Percentiles rank a stretch among this genome's conserved stretches.
Evolutionary conservation across 2,797 vertebrate species (phyloP).

Genomic region (Channallabes apus): DNA sequence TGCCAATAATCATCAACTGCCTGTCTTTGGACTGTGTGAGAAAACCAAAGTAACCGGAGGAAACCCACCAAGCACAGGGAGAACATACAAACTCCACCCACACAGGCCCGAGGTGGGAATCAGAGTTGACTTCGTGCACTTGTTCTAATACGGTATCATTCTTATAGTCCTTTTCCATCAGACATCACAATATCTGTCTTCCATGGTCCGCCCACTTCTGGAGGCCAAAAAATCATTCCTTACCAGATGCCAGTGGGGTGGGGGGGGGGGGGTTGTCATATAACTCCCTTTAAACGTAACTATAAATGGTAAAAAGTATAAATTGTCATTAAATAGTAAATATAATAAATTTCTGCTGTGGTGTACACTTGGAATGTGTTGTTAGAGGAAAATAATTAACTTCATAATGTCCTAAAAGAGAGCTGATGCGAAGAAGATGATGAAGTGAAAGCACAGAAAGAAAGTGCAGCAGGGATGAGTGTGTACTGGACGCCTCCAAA

Average conservation of each 20-base stretch:
- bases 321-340: neutral
- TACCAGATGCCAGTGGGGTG: too few species aligned
- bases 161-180: neutral
- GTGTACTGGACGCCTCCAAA: slow-evolving; percentile 30
- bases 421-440: neutral
- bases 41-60: too few species aligned
- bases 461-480: slow-evolving; percentile 9
- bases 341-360: neutral
- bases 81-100: too few species aligned
- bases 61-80: too few species aligned
- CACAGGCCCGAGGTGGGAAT: too few species aligned
- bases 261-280: too few species aligned
- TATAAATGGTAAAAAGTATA: neutral
- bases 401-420: neutral
- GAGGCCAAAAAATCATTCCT: too few species aligned
- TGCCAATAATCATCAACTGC: too few species aligned
- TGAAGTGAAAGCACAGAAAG: neutral
- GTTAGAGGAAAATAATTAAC: neutral
- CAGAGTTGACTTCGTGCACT: neutral
- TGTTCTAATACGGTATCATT: neutral
- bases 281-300: neutral
- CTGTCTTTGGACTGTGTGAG: too few species aligned
- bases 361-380: neutral
- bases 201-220: too few species aligned
- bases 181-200: too few species aligned